Evolutionary conservation across 2,888 invertebrate species (phyloP), one percentile per base, ranked within the genome.

Genomic region (Prosapia bicincta): DNA sequence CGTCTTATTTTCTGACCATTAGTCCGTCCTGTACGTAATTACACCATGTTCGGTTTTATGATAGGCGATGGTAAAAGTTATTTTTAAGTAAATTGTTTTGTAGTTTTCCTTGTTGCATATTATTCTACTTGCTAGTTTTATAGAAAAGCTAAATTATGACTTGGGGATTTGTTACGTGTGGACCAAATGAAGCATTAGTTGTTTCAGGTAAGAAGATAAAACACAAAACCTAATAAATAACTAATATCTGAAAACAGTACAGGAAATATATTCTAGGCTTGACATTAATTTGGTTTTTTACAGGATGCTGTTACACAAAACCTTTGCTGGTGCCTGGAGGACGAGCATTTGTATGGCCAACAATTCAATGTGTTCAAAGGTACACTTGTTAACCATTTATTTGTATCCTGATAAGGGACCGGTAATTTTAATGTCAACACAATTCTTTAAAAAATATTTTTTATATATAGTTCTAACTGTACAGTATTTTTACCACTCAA

Each of bases 261-360:
- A n/a, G n/a, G n/a, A n/a, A n/a, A n/a, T n/a, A n/a, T n/a, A n/a
- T n/a, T n/a, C n/a, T n/a, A n/a, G n/a, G n/a, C n/a, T n/a, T n/a
- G n/a, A n/a, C n/a, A n/a, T 2, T 66, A 66, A n/a, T 71, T 69
- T 72, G 77, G 78, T 78, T 72, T 75, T 81, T 85, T 86, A 43
- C 84, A 98, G 98, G 98, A 90, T 98, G 97, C 86, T 98, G 97
- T 85, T 95, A 97, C 85, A 90, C 93, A 82, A 96, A 96, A 85
- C 98, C 98, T 65, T 87, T 96, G 73, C 87, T 98, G 80, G 95
- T 99, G 73, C 97, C 98, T 65, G 99, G 99, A 78, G 99, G 99
- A 10, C 89, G 98, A 73, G 97, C 97, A 26, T 99, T 98, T 86
- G 98, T 99, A 20, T 98, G 97, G 97, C 99, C 99, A 3, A 89